Conservation (phyloP, 1,140 invertebrate species). For the Diorhabda elongata region DNA sequence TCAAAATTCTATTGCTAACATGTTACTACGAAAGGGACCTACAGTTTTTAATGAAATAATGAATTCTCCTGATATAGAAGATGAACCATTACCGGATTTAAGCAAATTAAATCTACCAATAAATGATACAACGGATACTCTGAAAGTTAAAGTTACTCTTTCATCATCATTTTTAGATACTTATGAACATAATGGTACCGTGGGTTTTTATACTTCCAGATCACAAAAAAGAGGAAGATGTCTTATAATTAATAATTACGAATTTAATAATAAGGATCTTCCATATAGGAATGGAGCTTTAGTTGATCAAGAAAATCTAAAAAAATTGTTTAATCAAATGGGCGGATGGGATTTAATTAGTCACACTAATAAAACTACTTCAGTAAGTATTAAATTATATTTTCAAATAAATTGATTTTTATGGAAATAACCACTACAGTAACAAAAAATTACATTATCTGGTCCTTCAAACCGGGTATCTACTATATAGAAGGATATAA, state of each 20-base stretch:
- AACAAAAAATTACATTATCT: background rate
- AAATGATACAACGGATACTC: conserved; percentile 5
- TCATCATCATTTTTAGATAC: conserved; percentile 28
- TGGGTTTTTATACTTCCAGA: conserved; percentile 49
- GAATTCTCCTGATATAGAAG: background rate
- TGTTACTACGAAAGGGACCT: conserved; percentile 7
- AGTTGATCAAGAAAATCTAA: conserved; percentile 52
- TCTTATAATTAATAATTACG: conserved; percentile 56
- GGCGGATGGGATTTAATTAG: conserved; percentile 41
- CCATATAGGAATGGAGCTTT: conserved; percentile 48
- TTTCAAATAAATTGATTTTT: background rate
- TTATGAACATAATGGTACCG: conserved; percentile 15
- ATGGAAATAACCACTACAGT: background rate
- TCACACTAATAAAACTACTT: conserved; percentile 39
- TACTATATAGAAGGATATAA: no score
- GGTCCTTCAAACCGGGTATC: background rate
- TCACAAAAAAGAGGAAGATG: conserved; percentile 54
- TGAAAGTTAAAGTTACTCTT: conserved; percentile 26
- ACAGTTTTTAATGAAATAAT: background rate
- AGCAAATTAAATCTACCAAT: conserved; percentile 1
- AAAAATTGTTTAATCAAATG: conserved; percentile 52
- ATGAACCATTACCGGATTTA: background rate
- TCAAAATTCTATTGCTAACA: conserved; percentile 15
- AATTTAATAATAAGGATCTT: conserved; percentile 40
- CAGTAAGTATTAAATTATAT: conserved; percentile 18